Conservation (phyloP, 2,888 invertebrate species). For the Scaptomyza caliginosa region DNA sequence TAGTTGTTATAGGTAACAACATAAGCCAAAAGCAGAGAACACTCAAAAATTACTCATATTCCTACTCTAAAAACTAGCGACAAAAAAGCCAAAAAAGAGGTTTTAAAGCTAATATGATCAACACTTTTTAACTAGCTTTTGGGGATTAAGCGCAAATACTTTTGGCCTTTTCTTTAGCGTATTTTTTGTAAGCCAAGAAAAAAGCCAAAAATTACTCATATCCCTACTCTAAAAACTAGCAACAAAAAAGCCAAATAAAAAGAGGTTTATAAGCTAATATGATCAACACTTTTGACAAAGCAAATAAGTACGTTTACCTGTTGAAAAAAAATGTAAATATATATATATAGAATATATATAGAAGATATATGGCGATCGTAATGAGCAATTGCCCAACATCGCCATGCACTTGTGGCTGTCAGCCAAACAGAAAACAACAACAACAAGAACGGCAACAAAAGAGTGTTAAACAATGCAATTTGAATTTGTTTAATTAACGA, state of each 20-base stretch:
- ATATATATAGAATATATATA: conserved; percentile 10
- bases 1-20: too few species aligned
- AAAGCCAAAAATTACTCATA: background rate
- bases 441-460: conserved; percentile 1
- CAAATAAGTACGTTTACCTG: conserved; percentile 3
- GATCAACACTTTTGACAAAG: background rate
- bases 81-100: too few species aligned
- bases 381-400: conserved; percentile 58
- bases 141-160: too few species aligned
- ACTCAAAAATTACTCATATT: too few species aligned
- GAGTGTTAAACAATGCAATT: conserved; percentile 57
- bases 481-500: conserved; percentile 71
- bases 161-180: too few species aligned
- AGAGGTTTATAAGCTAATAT: too few species aligned
- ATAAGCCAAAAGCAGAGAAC: too few species aligned
- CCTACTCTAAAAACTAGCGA: too few species aligned
- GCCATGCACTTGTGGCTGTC: conserved; percentile 75
- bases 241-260: background rate
- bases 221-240: background rate
- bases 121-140: too few species aligned
- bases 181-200: too few species aligned
- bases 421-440: conserved; percentile 57
- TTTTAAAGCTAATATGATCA: too few species aligned
- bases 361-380: conserved; percentile 17
- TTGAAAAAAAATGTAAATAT: background rate